Evolutionary conservation across 2,797 vertebrate genomes (phyloP), one percentile per base, ranked within the genome.

Genomic region (Pagetopsis macropterus): DNA sequence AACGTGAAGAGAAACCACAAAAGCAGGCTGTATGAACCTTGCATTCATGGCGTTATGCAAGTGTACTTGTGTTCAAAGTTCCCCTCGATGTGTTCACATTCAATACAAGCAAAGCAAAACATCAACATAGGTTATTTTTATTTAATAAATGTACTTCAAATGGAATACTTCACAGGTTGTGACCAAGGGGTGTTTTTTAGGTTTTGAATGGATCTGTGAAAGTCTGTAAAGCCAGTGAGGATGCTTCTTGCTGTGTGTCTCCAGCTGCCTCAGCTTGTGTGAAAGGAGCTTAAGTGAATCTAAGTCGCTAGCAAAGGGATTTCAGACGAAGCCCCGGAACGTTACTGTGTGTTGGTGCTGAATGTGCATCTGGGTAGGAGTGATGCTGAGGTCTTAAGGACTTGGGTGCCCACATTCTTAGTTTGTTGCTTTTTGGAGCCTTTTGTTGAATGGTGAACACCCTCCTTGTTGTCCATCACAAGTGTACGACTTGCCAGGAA

Each of bases 231-330:
- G 71, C 40, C 75, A 69, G 62, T 19, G 59, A 23, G 37, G 60
- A 68, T 44, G 69, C 57, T 70, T 64, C 72, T 75, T 69, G 27
- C 56, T 19, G 43, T 1, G 4, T 55, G 14, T 70, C 9, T 78
- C 78, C 68, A 74, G 41, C 48, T 62, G 67, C 71, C 48, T 51
- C 51, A 73, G 79, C 65, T 67, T 0, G 52, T 72, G 76, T 84
- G 75, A 85, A 84, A 86, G 61, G 64, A 79, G 73, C 75, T 89
- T 82, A 84, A 86, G 74, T 66, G 50, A 41, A 68, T 63, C 68
- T 78, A 71, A 85, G 67, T 80, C 54, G 2, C 54, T 64, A 43
- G 74, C 46, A 54, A 21, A 67, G 71, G 81, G 82, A 85, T 84
- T 87, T 81, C 51, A 61, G 44, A 76, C 57, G 64, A 83, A 83